Evolutionary conservation across 2,888 invertebrate genomes (phyloP).

Genomic region (Lasioglossum oenotherae): DNA sequence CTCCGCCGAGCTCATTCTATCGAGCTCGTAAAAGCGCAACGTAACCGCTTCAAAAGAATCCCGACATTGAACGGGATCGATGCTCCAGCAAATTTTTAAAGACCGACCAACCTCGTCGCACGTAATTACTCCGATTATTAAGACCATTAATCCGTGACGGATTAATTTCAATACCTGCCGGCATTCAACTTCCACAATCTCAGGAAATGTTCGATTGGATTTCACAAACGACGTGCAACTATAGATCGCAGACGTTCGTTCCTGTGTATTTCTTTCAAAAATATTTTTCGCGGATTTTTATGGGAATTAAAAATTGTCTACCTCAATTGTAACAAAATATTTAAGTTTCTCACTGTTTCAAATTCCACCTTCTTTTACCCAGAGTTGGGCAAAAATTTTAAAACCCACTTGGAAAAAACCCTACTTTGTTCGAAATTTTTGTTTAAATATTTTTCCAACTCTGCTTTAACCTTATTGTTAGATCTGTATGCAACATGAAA

Average conservation of each 20-base stretch:
- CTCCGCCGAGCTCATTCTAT: slow-evolving; percentile 35
- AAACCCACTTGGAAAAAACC: no score
- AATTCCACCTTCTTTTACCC: no score
- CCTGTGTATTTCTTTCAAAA: not conserved
- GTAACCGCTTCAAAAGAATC: slow-evolving; percentile 51
- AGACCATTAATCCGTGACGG: slow-evolving; percentile 14
- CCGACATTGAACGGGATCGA: slow-evolving; percentile 33
- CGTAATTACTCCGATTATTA: slow-evolving; percentile 14
- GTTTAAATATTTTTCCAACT: no score
- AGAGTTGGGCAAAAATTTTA: no score
- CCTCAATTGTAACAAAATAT: no score
- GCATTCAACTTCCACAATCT: not conserved
- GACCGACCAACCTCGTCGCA: not conserved
- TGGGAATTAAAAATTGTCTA: no score
- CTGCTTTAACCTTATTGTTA: no score
- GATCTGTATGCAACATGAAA: no score
- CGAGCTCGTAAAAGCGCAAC: slow-evolving; percentile 55
- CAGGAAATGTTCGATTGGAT: not conserved
- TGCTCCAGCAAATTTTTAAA: slow-evolving; percentile 47
- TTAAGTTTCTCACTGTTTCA: no score
- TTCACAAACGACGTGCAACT: not conserved
- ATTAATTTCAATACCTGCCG: slow-evolving; percentile 11
- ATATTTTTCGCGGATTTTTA: not conserved
- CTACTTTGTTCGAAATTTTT: no score
- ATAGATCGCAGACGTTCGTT: not conserved